These are phyloP conservation scores for Formica selysi DNA, from an alignment of 1,140 invertebrate species.

Conservation along the genomic window DNA sequence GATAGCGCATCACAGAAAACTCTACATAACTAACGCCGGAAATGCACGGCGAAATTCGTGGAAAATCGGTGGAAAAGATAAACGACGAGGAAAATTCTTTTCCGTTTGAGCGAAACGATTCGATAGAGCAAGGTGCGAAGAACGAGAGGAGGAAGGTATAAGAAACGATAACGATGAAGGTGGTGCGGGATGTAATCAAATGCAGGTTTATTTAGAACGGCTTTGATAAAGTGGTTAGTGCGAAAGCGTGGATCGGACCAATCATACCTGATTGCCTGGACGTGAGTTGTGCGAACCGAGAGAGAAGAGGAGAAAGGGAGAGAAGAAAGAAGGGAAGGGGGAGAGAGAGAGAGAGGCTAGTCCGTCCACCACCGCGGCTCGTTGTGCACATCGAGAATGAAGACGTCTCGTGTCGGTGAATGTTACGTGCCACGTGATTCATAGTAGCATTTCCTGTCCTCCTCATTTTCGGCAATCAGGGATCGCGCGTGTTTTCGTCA, in stretches of 20 bases:
- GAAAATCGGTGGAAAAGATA: slow-evolving; percentile 53
- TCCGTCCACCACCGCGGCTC: slow-evolving; percentile 35
- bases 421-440: slow-evolving; percentile 73
- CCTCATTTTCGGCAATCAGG: slow-evolving; percentile 24
- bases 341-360: slow-evolving; percentile 34
- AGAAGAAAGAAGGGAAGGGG: slow-evolving; percentile 46
- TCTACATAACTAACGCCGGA: not conserved
- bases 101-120: slow-evolving; percentile 57
- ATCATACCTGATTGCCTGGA: slow-evolving; percentile 85
- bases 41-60: not conserved
- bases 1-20: not conserved
- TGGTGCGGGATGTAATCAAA: slow-evolving; percentile 80
- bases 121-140: slow-evolving; percentile 69
- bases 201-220: slow-evolving; percentile 83
- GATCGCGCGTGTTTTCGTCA: slow-evolving; percentile 13
- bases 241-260: slow-evolving; percentile 84
- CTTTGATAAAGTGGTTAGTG: slow-evolving; percentile 85
- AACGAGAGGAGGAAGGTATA: slow-evolving; percentile 72
- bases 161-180: slow-evolving; percentile 80
- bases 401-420: slow-evolving; percentile 69
- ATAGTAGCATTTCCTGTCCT: slow-evolving; percentile 64
- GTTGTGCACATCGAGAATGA: slow-evolving; percentile 66
- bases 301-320: slow-evolving; percentile 58
- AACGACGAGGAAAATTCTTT: slow-evolving; percentile 65
- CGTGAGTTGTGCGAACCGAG: slow-evolving; percentile 80